Percentiles rank a stretch among this genome's conserved stretches.
Conservation (phyloP, 2,888 invertebrate genomes). For the Heliconius ethilla region DNA sequence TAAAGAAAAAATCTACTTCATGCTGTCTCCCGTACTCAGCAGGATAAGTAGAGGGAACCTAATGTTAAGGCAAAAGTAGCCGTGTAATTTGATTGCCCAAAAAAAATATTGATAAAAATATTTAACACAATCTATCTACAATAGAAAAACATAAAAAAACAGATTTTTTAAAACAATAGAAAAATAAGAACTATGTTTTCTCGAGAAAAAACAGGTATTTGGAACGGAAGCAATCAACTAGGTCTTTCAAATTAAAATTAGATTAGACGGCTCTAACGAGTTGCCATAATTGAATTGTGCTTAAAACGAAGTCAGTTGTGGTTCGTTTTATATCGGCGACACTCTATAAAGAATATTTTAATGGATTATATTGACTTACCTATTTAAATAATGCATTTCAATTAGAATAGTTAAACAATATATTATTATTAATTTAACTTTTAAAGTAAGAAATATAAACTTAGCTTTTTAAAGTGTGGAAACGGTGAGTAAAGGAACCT, state of each 20-base stretch:
- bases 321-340: background rate
- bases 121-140: background rate
- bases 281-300: constrained; percentile 24
- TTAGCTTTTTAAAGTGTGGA: background rate
- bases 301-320: background rate
- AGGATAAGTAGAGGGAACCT: background rate
- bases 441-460: background rate
- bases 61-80: background rate
- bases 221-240: constrained; percentile 28
- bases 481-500: background rate
- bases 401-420: too few species aligned
- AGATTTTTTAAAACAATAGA: background rate
- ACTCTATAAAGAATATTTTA: background rate
- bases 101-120: too few species aligned
- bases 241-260: constrained; percentile 26
- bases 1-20: background rate
- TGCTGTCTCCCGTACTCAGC: too few species aligned
- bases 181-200: background rate
- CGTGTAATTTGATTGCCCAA: too few species aligned
- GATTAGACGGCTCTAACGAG: constrained; percentile 27
- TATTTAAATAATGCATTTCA: background rate
- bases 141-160: background rate
- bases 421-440: background rate
- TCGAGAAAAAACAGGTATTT: constrained; percentile 11
- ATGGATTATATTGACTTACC: background rate